Evolutionary conservation across 2,797 vertebrate genomes (phyloP), one percentile per base, ranked within the genome.

Genomic region (Telmatherina bonti): DNA sequence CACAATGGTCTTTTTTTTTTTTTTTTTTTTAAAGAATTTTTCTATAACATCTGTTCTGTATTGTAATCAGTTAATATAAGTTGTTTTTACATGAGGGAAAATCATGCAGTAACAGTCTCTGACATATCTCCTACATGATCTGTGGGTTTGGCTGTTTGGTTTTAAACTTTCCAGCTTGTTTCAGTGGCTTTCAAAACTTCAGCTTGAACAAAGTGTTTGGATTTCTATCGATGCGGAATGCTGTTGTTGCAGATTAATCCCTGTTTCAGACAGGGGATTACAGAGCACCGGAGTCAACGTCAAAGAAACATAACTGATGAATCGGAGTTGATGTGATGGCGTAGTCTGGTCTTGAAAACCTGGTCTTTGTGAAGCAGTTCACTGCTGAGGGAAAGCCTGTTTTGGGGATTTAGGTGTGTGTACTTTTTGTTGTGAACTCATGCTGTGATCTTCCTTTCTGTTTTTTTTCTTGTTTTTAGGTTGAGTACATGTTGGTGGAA

Each of bases 401-500:
- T 67, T 35, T 35, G 36, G 6, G 13, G 22, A 15, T 26, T 49
- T 61, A 26, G 6, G 55, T 45, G n/a, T 58, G 15, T 2, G 3
- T 5, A 3, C 10, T 22, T 20, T 70, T 54, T 35, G 12, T 2
- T 47, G 31, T 5, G 36, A 5, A 20, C 29, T 30, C 41, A 12
- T 16, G 5, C 18, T 67, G 43, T 47, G 38, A 15, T 16, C 38
- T 35, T 31, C n/a, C n/a, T n/a, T n/a, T n/a, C n/a, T n/a, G n/a
- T 59, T 0, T 67, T 57, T 1, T 74, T 85, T 22, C 3, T 26
- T 12, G 7, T 9, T 22, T 86, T 30, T 49, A 99, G 98, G 98
- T 99, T 55, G 98, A 99, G 76, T 99, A 99, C 89, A 99, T 99
- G 96, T 81, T 99, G 85, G 93, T 99, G 63, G 95, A 96, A 68